Evolutionary conservation across 2,797 vertebrate species (phyloP).

Genomic region (Potorous gilbertii): DNA sequence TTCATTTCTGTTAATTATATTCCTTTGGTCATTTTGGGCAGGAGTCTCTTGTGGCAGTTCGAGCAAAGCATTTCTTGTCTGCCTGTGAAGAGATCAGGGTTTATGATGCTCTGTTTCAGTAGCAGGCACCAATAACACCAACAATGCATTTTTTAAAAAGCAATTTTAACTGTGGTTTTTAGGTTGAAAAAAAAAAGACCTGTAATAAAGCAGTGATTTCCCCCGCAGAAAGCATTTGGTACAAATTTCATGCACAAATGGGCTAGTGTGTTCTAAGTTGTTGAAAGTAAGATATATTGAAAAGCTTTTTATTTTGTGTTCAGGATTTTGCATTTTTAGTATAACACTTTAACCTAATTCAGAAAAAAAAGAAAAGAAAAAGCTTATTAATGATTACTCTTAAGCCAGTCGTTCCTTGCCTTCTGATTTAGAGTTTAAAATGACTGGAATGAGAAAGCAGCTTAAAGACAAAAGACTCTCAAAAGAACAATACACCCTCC

Average conservation of each 20-base stretch:
- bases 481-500: neutral
- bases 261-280: neutral
- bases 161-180: constrained; percentile 16
- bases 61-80: constrained; percentile 81
- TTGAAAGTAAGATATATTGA: neutral
- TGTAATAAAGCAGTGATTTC: neutral
- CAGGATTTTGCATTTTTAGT: constrained; percentile 6
- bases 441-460: constrained; percentile 17
- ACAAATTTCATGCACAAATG: constrained; percentile 35
- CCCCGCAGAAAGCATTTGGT: constrained; percentile 7
- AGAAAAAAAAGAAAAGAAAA: constrained; percentile 29
- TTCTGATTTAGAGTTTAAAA: neutral
- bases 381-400: neutral
- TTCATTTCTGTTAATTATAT: constrained; percentile 84
- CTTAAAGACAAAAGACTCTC: neutral
- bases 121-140: constrained; percentile 21
- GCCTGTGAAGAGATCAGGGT: constrained; percentile 73
- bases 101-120: constrained; percentile 68
- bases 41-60: constrained; percentile 80
- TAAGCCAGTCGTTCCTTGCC: constrained; percentile 26
- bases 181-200: constrained; percentile 1
- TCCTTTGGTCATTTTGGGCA: constrained; percentile 80
- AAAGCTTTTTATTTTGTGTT: neutral
- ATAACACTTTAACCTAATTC: constrained; percentile 29
- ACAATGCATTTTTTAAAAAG: constrained; percentile 22